Percentiles rank a stretch among this genome's conserved stretches.
Conservation (phyloP, 2,888 invertebrate species). For the Acanthococcus lagerstroemiae region DNA sequence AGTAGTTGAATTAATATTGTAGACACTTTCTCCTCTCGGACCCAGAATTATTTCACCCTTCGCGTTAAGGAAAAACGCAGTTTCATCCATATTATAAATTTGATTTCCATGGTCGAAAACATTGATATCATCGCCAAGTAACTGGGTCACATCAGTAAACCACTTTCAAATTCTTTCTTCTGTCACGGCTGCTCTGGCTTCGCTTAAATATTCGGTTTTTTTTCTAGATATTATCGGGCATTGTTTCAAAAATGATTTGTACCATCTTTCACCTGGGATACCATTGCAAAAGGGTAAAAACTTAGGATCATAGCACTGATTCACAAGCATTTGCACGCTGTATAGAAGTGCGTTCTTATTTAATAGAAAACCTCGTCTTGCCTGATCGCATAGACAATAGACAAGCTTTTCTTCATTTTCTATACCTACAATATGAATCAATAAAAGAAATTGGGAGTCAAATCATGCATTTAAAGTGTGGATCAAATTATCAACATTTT, state of each 20-base stretch:
- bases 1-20: not conserved
- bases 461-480: too few species aligned
- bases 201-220: not conserved
- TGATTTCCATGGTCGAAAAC: not conserved
- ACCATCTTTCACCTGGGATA: not conserved
- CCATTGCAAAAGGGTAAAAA: not conserved
- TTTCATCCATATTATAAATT: not conserved
- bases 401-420: too few species aligned
- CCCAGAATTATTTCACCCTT: not conserved
- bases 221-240: not conserved
- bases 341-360: too few species aligned
- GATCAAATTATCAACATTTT: too few species aligned
- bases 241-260: not conserved
- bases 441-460: too few species aligned
- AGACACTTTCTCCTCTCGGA: not conserved
- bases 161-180: slow-evolving; percentile 1
- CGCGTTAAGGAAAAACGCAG: not conserved
- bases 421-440: too few species aligned
- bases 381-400: too few species aligned
- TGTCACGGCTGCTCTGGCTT: not conserved
- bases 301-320: too few species aligned
- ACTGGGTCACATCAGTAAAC: not conserved
- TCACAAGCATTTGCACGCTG: too few species aligned
- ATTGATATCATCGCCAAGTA: not conserved
- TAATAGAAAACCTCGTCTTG: too few species aligned